These are phyloP conservation scores for Gadopsis marmoratus DNA, from an alignment of 2,797 vertebrate species.

Conservation along the genomic window DNA sequence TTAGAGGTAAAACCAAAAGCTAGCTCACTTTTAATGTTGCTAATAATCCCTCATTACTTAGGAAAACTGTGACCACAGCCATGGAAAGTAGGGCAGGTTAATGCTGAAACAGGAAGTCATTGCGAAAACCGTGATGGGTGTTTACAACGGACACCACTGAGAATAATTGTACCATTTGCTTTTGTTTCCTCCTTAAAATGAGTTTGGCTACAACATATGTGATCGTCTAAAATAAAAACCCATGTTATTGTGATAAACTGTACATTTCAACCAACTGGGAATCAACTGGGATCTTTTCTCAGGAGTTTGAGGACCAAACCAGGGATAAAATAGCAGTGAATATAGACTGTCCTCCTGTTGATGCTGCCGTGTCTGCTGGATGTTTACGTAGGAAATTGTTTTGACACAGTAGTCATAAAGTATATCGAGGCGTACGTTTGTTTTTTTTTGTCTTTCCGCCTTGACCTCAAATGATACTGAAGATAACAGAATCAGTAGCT, in stretches of 20 bases:
- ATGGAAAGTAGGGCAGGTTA: neutral
- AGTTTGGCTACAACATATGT: too few species aligned
- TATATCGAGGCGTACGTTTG: neutral
- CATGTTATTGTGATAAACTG: neutral
- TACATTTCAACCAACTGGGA: neutral
- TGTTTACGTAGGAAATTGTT: neutral
- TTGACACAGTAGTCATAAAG: neutral
- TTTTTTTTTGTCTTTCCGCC: neutral
- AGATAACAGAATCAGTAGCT: neutral
- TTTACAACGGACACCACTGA: too few species aligned
- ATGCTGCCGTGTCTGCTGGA: neutral
- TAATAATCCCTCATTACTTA: too few species aligned
- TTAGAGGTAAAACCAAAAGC: too few species aligned
- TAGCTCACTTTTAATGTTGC: too few species aligned
- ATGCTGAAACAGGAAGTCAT: neutral
- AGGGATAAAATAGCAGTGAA: neutral
- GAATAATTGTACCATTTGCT: too few species aligned
- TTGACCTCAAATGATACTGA: constrained; percentile 22
- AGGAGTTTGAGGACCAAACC: neutral
- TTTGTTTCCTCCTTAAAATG: too few species aligned
- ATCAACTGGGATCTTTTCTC: neutral
- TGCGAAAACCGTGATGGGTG: neutral
- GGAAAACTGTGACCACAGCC: neutral
- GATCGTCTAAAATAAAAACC: neutral
- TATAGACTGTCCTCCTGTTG: neutral